Evolutionary conservation across 2,113 vertebrate genomes (phyloP), one percentile per base, ranked within the genome.

Genomic region (Sander vitreus): DNA sequence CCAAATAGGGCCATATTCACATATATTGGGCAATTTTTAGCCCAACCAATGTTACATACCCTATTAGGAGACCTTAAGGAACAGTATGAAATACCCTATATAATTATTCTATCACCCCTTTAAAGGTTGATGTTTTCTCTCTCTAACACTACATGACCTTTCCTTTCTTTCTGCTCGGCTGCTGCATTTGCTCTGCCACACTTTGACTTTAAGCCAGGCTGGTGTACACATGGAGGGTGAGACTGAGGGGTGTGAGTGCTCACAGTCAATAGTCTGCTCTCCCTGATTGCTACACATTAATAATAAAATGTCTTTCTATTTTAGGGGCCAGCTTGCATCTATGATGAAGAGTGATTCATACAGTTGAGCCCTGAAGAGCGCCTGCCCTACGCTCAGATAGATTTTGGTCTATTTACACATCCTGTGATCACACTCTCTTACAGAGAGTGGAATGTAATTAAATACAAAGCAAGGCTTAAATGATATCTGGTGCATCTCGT

Each of bases 301-400:
- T 89, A 86, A 88, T 89, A 69, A 79, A 90, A 78, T 7, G 21
- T 53, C 68, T 48, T 63, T 80, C 83, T 84, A 86, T 88, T 89
- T 73, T 70, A 9, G 81, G 79, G 50, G 27, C 0, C 57, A 4
- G 81, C 68, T 80, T 64, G 63, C 33, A 39, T 80, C 86, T 27
- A 25, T 71, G 80, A 83, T 13, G 18, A 79, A 69, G 70, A 68
- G 78, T 84, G 85, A 81, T 73, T 89, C 64, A 76, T 62, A 64
- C 19, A 54, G 75, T 15, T 53, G 57, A 66, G 83, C 36, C 62
- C n/a, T 84, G 50, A 9, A 57, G 54, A 58, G 53, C 25, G 50
- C 6, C 67, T 33, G 74, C n/a, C 30, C 50, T 18, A 39, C 55
- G 4, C 68, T 73, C 70, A 6, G 5, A 72, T 11, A 73, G 50